Evolutionary conservation across 2,888 invertebrate species (phyloP).

Genomic region (Allophyes oxyacanthae): DNA sequence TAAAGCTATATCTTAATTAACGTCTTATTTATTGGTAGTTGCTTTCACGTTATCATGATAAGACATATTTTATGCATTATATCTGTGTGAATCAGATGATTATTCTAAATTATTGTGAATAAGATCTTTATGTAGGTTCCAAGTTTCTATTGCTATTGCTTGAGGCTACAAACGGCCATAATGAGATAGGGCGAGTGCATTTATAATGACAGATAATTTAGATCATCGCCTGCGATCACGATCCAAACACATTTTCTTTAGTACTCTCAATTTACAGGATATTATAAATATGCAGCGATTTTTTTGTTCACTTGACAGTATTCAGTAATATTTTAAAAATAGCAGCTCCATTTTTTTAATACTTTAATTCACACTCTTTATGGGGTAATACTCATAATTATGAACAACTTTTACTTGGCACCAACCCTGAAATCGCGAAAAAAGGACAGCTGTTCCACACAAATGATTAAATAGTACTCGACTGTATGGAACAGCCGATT

Average conservation of each 20-base stretch:
- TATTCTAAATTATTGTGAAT: too few relatives aligned
- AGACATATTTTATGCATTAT: conserved; percentile 1
- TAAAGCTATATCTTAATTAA: conserved; percentile 18
- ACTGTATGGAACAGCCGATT: too few relatives aligned
- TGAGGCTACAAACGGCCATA: conserved; percentile 37
- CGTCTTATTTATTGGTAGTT: conserved; percentile 17
- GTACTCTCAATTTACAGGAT: conserved; percentile 37
- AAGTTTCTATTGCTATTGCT: conserved; percentile 16
- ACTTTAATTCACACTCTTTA: too few relatives aligned
- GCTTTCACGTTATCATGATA: background rate
- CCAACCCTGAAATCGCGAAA: too few relatives aligned
- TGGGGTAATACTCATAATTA: too few relatives aligned
- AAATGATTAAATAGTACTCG: too few relatives aligned
- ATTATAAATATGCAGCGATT: background rate
- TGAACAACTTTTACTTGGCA: too few relatives aligned
- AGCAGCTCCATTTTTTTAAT: too few relatives aligned
- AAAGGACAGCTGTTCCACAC: too few relatives aligned
- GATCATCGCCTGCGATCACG: conserved; percentile 36
- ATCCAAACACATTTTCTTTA: conserved; percentile 40
- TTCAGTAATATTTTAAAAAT: too few relatives aligned
- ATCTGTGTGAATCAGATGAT: background rate
- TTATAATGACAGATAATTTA: conserved; percentile 41
- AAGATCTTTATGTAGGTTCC: too few relatives aligned
- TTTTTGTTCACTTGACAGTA: too few relatives aligned
- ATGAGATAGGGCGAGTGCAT: conserved; percentile 42